Evolutionary conservation across 2,797 vertebrate species (phyloP).

Genomic region (Ataeniobius toweri): DNA sequence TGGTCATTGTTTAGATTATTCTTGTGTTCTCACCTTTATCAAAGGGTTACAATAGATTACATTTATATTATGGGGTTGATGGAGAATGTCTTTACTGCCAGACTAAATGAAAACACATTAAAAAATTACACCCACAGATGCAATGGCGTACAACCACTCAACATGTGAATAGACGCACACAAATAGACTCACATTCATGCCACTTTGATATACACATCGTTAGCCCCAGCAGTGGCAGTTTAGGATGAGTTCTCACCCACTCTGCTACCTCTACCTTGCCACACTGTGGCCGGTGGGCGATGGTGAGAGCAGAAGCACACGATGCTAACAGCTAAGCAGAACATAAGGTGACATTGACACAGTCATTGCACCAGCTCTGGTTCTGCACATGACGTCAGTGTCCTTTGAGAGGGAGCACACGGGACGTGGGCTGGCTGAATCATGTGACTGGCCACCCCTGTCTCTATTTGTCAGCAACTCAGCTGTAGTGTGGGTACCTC

Average conservation of each 20-base stretch:
- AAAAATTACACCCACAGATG: conserved; percentile 70
- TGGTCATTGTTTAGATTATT: conserved; percentile 73
- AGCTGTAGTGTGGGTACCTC: conserved; percentile 51
- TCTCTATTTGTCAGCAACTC: conserved; percentile 68
- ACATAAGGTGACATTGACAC: conserved; percentile 78
- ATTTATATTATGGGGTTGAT: conserved; percentile 80
- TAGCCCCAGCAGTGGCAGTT: conserved; percentile 73
- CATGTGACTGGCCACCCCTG: conserved; percentile 67
- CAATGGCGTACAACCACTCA: conserved; percentile 55
- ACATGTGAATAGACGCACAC: conserved; percentile 31
- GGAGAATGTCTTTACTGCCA: conserved; percentile 77
- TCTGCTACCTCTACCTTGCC: conserved; percentile 61
- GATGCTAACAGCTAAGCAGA: conserved; percentile 75
- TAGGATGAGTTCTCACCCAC: conserved; percentile 72
- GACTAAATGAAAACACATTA: conserved; percentile 80
- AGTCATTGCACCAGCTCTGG: conserved; percentile 61
- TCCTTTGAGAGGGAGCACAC: conserved; percentile 58
- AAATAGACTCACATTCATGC: conserved; percentile 20
- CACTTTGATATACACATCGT: conserved; percentile 66
- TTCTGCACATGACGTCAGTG: conserved; percentile 68
- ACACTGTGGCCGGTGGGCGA: conserved; percentile 62
- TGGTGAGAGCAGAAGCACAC: conserved; percentile 47
- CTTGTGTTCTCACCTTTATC: conserved; percentile 72
- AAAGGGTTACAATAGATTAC: conserved; percentile 78
- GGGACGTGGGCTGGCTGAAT: conserved; percentile 52